Evolutionary conservation across 2,113 vertebrate species (phyloP).

Genomic region (Leptosomus discolor): DNA sequence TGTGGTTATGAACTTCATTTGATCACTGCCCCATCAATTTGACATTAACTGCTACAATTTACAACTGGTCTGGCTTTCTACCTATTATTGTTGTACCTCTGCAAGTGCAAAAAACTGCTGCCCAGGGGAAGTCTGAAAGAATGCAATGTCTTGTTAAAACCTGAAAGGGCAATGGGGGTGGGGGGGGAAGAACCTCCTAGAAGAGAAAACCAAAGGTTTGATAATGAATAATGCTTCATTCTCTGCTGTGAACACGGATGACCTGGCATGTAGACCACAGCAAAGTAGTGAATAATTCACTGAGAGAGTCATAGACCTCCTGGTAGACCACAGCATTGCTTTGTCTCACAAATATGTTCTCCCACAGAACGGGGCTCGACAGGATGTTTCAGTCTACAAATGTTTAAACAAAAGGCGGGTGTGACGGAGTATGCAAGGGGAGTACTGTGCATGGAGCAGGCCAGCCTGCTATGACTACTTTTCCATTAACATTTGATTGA

Average conservation of each 20-base stretch:
- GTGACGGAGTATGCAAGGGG: neutral
- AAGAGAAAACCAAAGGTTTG: constrained; percentile 53
- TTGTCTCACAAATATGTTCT: constrained; percentile 76
- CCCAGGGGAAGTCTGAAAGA: constrained; percentile 79
- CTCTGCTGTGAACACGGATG: constrained; percentile 64
- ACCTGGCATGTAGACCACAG: constrained; percentile 69
- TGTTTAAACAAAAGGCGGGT: constrained; percentile 72
- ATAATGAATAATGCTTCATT: constrained; percentile 70
- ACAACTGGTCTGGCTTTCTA: constrained; percentile 60
- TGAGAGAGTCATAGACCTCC: constrained; percentile 67
- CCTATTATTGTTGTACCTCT: constrained; percentile 61
- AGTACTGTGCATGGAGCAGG: neutral
- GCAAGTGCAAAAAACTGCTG: constrained; percentile 61
- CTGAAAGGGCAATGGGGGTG: constrained; percentile 68
- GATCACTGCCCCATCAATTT: constrained; percentile 68
- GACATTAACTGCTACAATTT: constrained; percentile 73
- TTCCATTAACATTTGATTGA: constrained; percentile 24
- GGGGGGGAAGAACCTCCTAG: constrained; percentile 41
- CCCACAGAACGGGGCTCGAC: constrained; percentile 63
- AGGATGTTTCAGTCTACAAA: constrained; percentile 63
- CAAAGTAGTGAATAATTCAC: constrained; percentile 74
- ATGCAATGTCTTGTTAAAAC: constrained; percentile 80
- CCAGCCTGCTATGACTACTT: neutral
- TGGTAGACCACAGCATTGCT: constrained; percentile 64
- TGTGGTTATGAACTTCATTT: constrained; percentile 75